phyloP scores from a whole-genome alignment of 2,113 vertebrate species.

The Typhlomys cinereus region DNA sequence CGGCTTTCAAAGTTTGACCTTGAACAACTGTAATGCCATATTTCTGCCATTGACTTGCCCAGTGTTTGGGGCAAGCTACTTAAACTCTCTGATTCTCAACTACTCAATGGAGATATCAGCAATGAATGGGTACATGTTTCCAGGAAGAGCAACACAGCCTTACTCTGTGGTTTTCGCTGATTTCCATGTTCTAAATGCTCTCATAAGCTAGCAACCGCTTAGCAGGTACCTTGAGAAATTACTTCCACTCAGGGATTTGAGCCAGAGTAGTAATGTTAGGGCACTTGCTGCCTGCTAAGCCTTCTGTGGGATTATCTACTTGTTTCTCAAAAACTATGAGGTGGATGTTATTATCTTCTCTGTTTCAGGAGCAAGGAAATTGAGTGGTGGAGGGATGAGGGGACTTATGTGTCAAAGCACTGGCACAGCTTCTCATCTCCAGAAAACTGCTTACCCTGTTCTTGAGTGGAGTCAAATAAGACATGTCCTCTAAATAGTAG shows the following conservation, averaged over 20 bases:
- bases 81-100: no score
- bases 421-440: background rate
- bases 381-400: background rate
- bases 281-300: background rate
- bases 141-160: background rate
- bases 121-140: no score
- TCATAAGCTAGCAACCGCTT: background rate
- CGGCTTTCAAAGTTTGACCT: no score
- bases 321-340: background rate
- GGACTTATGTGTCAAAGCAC: background rate
- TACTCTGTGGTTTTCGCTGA: background rate
- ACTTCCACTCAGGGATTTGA: background rate
- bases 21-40: no score
- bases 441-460: background rate
- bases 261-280: background rate
- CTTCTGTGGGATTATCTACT: background rate
- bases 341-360: no score
- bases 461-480: background rate
- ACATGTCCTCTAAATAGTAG: background rate
- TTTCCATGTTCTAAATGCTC: background rate
- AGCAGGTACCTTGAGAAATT: slow-evolving; percentile 5
- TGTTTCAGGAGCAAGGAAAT: background rate
- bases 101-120: no score
- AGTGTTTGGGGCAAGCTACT: no score
- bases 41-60: no score